Conservation (phyloP, 2,113 vertebrate species). For the Falcunculus frontatus region DNA sequence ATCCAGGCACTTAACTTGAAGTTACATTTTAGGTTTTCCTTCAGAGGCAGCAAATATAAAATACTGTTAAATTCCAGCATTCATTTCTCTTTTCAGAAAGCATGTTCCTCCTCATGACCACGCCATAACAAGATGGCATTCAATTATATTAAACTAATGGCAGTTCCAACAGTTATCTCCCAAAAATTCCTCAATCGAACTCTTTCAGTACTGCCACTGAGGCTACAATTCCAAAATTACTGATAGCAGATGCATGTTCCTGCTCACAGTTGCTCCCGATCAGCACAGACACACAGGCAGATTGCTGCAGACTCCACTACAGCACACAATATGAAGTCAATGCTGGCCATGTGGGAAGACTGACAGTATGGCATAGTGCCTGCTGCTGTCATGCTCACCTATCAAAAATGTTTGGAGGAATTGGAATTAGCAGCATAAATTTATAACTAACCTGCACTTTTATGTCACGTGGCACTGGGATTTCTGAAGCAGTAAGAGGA, state of each 20-base stretch:
- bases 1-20: background rate
- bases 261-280: background rate
- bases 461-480: background rate
- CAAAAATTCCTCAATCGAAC: background rate
- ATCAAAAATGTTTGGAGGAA: background rate
- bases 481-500: background rate
- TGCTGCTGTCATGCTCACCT: background rate
- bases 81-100: background rate
- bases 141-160: background rate
- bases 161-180: background rate
- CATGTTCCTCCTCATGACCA: background rate
- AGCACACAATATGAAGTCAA: background rate
- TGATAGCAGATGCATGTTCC: background rate
- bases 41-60: background rate
- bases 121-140: background rate
- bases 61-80: background rate
- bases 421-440: background rate
- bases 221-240: background rate
- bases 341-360: background rate
- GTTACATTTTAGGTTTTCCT: background rate
- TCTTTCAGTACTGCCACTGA: background rate
- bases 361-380: background rate
- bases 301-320: background rate
- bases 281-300: background rate
- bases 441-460: background rate